phyloP scores from a whole-genome alignment of 2,888 invertebrate species.

The Meteorus colon region DNA sequence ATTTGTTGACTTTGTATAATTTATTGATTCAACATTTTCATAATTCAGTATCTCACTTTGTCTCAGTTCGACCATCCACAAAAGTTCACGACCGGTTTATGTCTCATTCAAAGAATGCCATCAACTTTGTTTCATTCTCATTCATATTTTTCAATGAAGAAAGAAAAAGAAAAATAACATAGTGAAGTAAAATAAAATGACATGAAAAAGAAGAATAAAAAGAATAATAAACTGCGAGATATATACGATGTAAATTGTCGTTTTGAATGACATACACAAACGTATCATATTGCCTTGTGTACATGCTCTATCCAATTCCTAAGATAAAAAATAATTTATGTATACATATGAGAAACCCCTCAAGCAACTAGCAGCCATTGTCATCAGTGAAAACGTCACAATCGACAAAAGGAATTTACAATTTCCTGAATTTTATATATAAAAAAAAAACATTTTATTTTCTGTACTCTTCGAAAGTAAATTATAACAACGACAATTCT shows the following conservation, averaged over 20 bases:
- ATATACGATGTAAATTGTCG: neutral
- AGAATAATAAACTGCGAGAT: neutral
- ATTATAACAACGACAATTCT: neutral
- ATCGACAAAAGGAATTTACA: conserved; percentile 31
- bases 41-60: too few relatives aligned
- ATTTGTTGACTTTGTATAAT: too few relatives aligned
- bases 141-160: neutral
- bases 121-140: too few relatives aligned
- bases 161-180: neutral
- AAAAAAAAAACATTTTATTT: neutral
- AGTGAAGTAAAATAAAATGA: neutral
- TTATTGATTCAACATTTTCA: too few relatives aligned
- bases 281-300: neutral
- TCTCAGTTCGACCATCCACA: too few relatives aligned
- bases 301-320: conserved; percentile 12
- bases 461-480: neutral
- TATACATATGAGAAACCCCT: neutral
- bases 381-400: conserved; percentile 23
- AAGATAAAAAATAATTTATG: conserved; percentile 32
- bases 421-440: neutral
- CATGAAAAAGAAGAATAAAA: neutral
- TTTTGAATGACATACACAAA: neutral
- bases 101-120: too few relatives aligned
- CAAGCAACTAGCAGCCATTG: conserved; percentile 6
- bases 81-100: too few relatives aligned